phyloP scores from a whole-genome alignment of 2,113 vertebrate genomes.

The Sardina pilchardus region DNA sequence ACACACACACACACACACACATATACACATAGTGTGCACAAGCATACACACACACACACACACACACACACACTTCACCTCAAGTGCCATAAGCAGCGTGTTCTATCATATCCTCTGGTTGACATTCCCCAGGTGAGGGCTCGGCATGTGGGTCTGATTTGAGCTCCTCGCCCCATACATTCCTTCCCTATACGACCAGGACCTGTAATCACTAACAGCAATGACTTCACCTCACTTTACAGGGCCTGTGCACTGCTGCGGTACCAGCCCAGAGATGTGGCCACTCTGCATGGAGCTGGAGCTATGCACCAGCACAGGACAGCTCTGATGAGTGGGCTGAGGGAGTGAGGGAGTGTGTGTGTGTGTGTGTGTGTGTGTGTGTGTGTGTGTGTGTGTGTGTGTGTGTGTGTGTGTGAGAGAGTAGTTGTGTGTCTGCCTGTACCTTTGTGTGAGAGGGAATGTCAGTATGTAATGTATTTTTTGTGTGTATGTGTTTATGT shows the following conservation, averaged over 20 bases:
- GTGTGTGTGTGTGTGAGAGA: background rate
- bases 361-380: background rate
- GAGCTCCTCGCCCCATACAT: background rate
- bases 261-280: background rate
- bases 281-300: background rate
- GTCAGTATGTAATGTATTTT: background rate
- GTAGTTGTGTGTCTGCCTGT: background rate
- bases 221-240: background rate
- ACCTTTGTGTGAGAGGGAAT: no score
- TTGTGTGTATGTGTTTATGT: background rate
- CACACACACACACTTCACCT: background rate
- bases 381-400: conserved; percentile 1
- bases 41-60: background rate
- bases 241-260: background rate
- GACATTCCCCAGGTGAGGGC: no score
- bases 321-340: no score
- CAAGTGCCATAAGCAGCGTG: no score
- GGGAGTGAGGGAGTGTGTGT: no score
- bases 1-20: background rate
- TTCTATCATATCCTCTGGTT: no score
- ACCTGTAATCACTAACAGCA: conserved; percentile 2
- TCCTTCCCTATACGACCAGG: background rate
- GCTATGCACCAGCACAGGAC: background rate
- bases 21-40: no score
- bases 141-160: no score